Percentiles rank a stretch among this genome's conserved stretches.
Conservation (phyloP, 2,113 vertebrate genomes). For the Psittacara wagleri region DNA sequence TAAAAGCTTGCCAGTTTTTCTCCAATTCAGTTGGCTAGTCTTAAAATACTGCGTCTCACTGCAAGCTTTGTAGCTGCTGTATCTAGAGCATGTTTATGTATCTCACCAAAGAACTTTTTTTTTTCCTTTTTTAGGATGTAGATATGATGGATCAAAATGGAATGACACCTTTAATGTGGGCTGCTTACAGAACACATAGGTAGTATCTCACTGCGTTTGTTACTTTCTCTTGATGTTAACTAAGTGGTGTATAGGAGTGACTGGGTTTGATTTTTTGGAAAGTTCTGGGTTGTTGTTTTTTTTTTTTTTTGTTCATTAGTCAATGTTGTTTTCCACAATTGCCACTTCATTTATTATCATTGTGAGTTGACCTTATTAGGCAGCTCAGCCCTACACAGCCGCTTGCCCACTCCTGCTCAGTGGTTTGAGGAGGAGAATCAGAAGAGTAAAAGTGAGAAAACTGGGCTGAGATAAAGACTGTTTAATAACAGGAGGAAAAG, state of each 20-base stretch:
- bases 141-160: conserved; percentile 99
- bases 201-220: conserved; percentile 57
- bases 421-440: neutral
- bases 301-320: neutral
- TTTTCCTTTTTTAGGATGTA: conserved; percentile 84
- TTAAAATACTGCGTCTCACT: neutral
- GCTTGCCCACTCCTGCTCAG: neutral
- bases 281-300: neutral
- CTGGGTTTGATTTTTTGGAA: neutral
- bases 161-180: conserved; percentile 99
- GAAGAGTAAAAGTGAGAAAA: neutral
- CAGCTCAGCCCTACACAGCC: neutral
- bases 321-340: neutral
- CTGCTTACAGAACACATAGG: conserved; percentile 98
- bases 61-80: neutral
- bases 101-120: neutral
- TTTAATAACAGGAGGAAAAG: neutral
- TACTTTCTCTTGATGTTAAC: neutral
- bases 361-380: neutral
- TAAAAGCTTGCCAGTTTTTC: neutral
- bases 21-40: neutral
- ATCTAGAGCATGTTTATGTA: neutral
- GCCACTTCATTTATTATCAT: neutral
- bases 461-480: neutral
- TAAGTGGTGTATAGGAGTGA: neutral